Evolutionary conservation across 2,113 vertebrate species (phyloP).

Genomic region (Trochalopteron elliotii): DNA sequence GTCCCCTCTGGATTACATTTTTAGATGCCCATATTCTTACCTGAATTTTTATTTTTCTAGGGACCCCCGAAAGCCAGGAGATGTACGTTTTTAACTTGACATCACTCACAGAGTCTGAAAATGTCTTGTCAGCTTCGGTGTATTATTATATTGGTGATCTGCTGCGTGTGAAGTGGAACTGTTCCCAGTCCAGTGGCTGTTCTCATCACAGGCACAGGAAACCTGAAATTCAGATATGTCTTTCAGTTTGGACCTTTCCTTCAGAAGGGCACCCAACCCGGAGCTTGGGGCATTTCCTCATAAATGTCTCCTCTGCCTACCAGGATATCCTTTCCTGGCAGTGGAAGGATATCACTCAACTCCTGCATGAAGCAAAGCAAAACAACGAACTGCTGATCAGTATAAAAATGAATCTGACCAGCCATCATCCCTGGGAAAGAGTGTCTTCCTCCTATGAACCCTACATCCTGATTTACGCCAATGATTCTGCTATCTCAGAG

Average conservation of each 20-base stretch:
- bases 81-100: slow-evolving; percentile 91
- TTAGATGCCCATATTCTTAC: background rate
- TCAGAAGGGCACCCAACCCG: slow-evolving; percentile 69
- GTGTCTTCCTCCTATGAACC: slow-evolving; percentile 75
- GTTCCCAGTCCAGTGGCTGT: slow-evolving; percentile 61
- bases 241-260: slow-evolving; percentile 84
- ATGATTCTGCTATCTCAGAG: slow-evolving; percentile 91
- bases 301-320: slow-evolving; percentile 76
- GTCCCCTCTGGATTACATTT: background rate
- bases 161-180: slow-evolving; percentile 63
- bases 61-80: slow-evolving; percentile 72
- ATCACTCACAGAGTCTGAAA: slow-evolving; percentile 90
- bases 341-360: slow-evolving; percentile 88
- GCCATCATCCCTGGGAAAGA: slow-evolving; percentile 67
- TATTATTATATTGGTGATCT: slow-evolving; percentile 86
- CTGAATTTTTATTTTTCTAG: slow-evolving; percentile 62
- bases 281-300: slow-evolving; percentile 77
- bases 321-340: slow-evolving; percentile 83
- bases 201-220: slow-evolving; percentile 50
- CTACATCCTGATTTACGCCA: slow-evolving; percentile 94
- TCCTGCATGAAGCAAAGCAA: slow-evolving; percentile 81
- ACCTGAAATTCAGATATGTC: slow-evolving; percentile 73
- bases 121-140: slow-evolving; percentile 87
- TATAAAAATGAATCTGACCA: slow-evolving; percentile 76
- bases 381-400: slow-evolving; percentile 82